These are phyloP conservation scores for Aphis gossypii DNA, from an alignment of 1,140 invertebrate species.

Conservation along the genomic window DNA sequence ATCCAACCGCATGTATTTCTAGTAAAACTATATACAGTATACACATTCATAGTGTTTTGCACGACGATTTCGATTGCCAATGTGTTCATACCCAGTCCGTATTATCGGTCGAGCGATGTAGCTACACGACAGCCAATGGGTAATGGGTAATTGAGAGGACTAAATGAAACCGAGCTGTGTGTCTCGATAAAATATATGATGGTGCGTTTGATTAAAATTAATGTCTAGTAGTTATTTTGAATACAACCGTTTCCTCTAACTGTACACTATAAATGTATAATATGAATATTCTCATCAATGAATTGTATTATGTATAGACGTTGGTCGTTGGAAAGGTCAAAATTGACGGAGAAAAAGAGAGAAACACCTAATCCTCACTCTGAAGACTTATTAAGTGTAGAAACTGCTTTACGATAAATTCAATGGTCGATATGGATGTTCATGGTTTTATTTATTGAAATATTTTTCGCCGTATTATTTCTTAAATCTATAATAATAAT, in stretches of 20 bases:
- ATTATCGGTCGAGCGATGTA: background rate
- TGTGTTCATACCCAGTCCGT: background rate
- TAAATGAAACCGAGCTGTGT: background rate
- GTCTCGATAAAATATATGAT: background rate
- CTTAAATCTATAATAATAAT: background rate
- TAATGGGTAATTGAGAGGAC: background rate
- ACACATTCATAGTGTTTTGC: background rate
- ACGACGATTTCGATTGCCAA: background rate
- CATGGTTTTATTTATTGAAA: background rate
- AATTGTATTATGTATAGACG: background rate
- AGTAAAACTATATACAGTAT: background rate
- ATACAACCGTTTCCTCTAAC: slow-evolving; percentile 29
- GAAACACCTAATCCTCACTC: background rate
- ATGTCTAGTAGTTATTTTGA: slow-evolving; percentile 31
- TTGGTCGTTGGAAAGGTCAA: background rate
- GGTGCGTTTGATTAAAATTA: slow-evolving; percentile 32
- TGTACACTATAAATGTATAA: background rate
- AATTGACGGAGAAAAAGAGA: background rate
- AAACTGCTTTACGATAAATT: background rate
- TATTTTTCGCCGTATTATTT: background rate
- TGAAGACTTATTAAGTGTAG: background rate
- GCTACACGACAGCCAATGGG: background rate
- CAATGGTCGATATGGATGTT: background rate
- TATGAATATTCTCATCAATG: background rate
- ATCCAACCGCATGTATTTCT: background rate